Base-by-base conservation (phyloP, 2,113 vertebrate species). In the Steatornis caripensis region DNA sequence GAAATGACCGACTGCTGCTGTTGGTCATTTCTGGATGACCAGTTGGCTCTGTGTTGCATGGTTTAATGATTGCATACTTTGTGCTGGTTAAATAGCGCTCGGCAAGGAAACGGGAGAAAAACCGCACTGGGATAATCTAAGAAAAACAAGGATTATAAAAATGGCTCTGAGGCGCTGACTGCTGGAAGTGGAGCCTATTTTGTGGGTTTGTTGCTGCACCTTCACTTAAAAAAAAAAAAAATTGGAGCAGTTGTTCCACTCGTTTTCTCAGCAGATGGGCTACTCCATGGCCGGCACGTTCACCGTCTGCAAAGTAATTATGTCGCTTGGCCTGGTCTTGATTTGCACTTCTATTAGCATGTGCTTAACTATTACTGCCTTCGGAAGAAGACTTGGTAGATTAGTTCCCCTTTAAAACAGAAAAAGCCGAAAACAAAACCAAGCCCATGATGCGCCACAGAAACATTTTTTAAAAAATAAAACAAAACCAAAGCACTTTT, bases 81-180 rank as follows among this genome's bases (percentile, higher is more conserved):
- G 54, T 43, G 90, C 95, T 90, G 85, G 84, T 96, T 94, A 95
- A 96, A 96, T 69, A 88, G 93, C 54, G 84, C 95, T 85, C 87
- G 70, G 15, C 78, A 70, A 88, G 87, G 93, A 85, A 95, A 83
- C 7, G 0, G 70, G 79, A 43, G 89, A 20, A 91, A 77, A 96
- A 54, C 93, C 96, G 95, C 93, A 70, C 90, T 80, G 95, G 93
- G 92, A 95, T 93, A 83, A 96, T 93, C 78, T 87, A 88, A 94
- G 85, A 62, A 95, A 96, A 93, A 90, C 90, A 90, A 61, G 68
- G 91, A 93, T 94, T 89, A 83, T 80, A 90, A 88, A 94, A 91
- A 93, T 49, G 87, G 79, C 93, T 95, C 19, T 0, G n/a, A 89
- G 93, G 93, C 5, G 10, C 53, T 95, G 93, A 57, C 81, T 88